A percentile compares a stretch with the other conserved stretches of the same genome.
These are phyloP conservation scores for Aldrovandia affinis DNA, from an alignment of 2,797 vertebrate genomes.

Conservation along the genomic window DNA sequence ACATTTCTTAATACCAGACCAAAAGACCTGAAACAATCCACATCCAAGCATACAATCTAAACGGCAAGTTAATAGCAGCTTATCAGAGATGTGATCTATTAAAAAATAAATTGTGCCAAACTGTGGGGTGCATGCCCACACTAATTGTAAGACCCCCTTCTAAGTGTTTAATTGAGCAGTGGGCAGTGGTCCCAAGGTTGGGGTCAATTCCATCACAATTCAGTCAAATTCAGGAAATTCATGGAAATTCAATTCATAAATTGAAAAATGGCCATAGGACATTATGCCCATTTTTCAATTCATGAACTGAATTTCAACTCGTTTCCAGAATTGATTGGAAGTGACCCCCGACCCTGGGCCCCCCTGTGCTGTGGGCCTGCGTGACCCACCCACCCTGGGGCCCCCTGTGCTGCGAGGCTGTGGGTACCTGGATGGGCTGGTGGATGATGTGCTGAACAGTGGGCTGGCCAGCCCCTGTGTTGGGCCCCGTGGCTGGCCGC, in stretches of 20 bases:
- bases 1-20: not conserved
- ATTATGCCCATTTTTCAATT: too few species aligned
- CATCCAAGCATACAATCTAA: not conserved
- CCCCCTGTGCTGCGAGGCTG: not conserved
- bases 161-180: too few species aligned
- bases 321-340: too few species aligned
- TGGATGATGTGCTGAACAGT: conserved; percentile 94
- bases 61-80: not conserved
- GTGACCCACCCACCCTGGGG: not conserved
- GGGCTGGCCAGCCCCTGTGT: conserved; percentile 82
- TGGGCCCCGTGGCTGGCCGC: conserved; percentile 87
- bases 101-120: not conserved
- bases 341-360: too few species aligned
- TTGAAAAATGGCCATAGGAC: too few species aligned
- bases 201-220: too few species aligned
- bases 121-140: not conserved
- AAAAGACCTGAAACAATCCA: not conserved
- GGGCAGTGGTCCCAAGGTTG: too few species aligned
- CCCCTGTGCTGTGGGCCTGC: not conserved
- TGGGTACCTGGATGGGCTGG: conserved; percentile 88
- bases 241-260: too few species aligned
- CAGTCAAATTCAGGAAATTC: too few species aligned
- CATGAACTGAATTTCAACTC: too few species aligned
- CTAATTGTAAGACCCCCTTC: not conserved
- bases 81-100: not conserved